Evolutionary conservation across 2,797 vertebrate species (phyloP).

Genomic region (Okamejei kenojei): DNA sequence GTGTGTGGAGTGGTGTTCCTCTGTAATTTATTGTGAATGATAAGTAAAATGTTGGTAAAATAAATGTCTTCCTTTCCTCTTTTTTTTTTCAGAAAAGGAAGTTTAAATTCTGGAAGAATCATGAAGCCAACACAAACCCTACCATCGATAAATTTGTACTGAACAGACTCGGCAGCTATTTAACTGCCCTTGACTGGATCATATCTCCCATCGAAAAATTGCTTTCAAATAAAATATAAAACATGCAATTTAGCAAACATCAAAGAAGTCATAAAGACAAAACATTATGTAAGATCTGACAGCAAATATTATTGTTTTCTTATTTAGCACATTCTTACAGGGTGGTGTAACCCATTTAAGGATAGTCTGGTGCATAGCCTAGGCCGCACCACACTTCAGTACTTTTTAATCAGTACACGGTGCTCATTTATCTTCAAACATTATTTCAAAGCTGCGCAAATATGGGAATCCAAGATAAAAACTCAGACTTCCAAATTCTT

Average conservation of each 20-base stretch:
- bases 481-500: slow-evolving; percentile 3
- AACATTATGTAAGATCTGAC: background rate
- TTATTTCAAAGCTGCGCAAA: background rate
- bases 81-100: background rate
- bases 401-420: slow-evolving; percentile 9
- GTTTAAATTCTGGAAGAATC: background rate
- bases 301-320: background rate
- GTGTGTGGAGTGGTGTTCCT: background rate
- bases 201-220: background rate
- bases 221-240: background rate
- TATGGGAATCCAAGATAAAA: slow-evolving; percentile 26
- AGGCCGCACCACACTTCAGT: background rate
- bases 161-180: background rate
- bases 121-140: background rate
- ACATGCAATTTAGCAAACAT: background rate
- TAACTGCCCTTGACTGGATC: background rate
- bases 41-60: background rate
- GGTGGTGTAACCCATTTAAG: background rate
- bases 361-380: background rate
- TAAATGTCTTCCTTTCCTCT: background rate
- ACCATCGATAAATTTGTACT: background rate
- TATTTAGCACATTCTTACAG: background rate
- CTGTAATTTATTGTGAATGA: background rate
- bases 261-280: background rate
- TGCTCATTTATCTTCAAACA: background rate